Base-by-base conservation (phyloP, 2,888 invertebrate species). In the Melanargia galathea region DNA sequence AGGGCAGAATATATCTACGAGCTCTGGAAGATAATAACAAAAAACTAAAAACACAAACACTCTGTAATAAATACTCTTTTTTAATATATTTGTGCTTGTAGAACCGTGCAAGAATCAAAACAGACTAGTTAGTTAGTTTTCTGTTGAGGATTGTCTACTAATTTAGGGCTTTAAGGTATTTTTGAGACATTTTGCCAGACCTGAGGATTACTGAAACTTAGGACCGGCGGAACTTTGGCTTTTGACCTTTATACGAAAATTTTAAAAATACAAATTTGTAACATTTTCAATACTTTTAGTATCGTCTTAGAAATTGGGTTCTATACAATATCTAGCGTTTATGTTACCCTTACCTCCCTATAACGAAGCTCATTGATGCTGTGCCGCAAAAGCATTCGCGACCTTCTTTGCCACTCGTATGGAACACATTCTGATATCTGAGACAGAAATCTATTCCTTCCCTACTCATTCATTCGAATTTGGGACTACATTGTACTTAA, bases 191-290 rank as follows among this genome's bases (percentile, higher is more conserved):
- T 8, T 40, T 16, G 16, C 40, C 7, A 16, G 7, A 16, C 16
- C 16, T 40, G 16, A 40, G 16, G 43, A 43, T 43, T 8, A 8
- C 6, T 10, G 8, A 16, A 18, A 7, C 7, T 18, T 8, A 43
- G 8, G 43, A 43, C 8, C 8, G 16, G 43, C 43, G 8, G 16
- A 43, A n/a, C 43, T 43, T 43, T 18, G 16, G 18, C 43, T 18
- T 10, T 43, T 8, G 43, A 18, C 16, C 8, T 43, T 43, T 43
- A 57, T 58, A 65, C 56, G 52, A 66, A 72, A 65, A 66, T 72
- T 72, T 75, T 73, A 71, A 75, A 83, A 89, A 90, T 91, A 91
- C 90, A 90, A 91, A 90, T 91, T 91, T 91, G 90, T 90, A 91
- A 91, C 87, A 89, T 76, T 79, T 87, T 80, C 85, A 86, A 89